Percentiles rank a stretch among this genome's conserved stretches.
Conservation (phyloP, 2,113 vertebrate genomes). For the Stictonetta naevosa region DNA sequence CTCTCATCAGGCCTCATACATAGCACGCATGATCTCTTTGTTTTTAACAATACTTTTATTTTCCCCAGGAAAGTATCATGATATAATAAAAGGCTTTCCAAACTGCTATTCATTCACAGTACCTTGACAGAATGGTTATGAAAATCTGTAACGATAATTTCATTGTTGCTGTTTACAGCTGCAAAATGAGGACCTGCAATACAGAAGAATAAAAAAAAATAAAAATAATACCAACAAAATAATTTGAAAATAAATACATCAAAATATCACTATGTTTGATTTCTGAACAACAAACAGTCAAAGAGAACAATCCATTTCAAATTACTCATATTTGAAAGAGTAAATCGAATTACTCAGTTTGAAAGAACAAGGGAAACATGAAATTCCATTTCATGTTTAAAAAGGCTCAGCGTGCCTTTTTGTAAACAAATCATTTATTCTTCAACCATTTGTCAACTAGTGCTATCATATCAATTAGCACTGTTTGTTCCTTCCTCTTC, state of each 20-base stretch:
- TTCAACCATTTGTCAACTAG: background rate
- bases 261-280: background rate
- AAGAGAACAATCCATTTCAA: background rate
- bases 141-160: slow-evolving; percentile 97
- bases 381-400: background rate
- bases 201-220: slow-evolving; percentile 8
- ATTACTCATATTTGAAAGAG: background rate
- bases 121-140: slow-evolving; percentile 99
- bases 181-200: slow-evolving; percentile 91
- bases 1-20: background rate
- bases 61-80: background rate
- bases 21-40: background rate
- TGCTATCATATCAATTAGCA: background rate
- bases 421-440: background rate
- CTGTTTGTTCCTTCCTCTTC: background rate
- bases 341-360: no score
- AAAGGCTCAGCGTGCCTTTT: background rate
- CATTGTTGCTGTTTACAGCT: slow-evolving; percentile 97
- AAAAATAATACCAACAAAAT: background rate
- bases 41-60: background rate
- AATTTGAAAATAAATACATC: background rate
- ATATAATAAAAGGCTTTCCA: slow-evolving; percentile 4
- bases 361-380: no score
- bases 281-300: background rate
- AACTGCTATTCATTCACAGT: slow-evolving; percentile 33